Evolutionary conservation across 2,888 invertebrate genomes (phyloP).

Genomic region (Orthosia cruda): DNA sequence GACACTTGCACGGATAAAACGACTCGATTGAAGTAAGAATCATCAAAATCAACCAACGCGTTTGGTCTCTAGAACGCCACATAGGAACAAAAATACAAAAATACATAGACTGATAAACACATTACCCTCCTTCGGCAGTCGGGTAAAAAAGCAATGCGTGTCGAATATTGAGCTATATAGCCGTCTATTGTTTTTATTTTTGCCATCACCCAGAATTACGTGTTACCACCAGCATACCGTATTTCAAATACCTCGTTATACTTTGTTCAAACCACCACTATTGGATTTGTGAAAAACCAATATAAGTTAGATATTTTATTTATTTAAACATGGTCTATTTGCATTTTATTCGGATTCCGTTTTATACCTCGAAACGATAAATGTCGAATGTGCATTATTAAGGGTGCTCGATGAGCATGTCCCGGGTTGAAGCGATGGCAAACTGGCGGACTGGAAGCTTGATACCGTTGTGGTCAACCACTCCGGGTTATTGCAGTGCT

Average conservation of each 20-base stretch:
- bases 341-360: conserved; percentile 44
- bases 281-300: conserved; percentile 42
- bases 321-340: conserved; percentile 47
- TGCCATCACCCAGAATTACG: neutral
- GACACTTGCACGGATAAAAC: too few species aligned
- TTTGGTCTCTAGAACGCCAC: too few species aligned
- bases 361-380: conserved; percentile 31
- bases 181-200: conserved; percentile 8
- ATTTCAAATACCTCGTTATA: conserved; percentile 41
- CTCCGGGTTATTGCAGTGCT: conserved; percentile 14
- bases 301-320: conserved; percentile 38
- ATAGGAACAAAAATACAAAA: too few species aligned
- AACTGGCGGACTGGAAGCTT: conserved; percentile 21
- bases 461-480: conserved; percentile 28
- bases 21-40: too few species aligned
- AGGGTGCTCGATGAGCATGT: conserved; percentile 14
- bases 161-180: neutral
- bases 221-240: neutral
- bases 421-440: neutral
- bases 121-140: too few species aligned
- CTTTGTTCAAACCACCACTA: conserved; percentile 22
- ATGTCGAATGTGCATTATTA: conserved; percentile 38
- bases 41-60: too few species aligned
- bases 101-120: too few species aligned
- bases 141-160: neutral